Base-by-base conservation (phyloP, 2,113 vertebrate genomes). In the Campylorhamphus procurvoides region DNA sequence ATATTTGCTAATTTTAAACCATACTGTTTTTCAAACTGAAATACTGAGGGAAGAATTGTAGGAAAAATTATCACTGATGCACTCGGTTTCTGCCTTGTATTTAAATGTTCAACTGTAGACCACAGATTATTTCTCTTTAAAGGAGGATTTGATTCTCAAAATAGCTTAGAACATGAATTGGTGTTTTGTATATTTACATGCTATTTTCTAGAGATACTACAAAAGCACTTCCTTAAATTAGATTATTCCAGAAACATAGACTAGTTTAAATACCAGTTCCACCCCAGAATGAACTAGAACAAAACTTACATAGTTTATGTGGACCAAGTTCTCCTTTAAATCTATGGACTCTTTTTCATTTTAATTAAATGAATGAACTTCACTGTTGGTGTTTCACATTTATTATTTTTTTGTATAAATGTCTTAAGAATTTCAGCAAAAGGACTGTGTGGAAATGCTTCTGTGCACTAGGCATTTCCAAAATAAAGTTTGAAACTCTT, bases 1-100 rank as follows among this genome's bases (percentile, higher is more conserved):
- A 96, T 97, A 97, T 97, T 97, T 97, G 88, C 94, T 95, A 91
- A 96, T 97, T 96, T 96, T 96, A 95, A 96, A 92, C 60, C 58
- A 87, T 74, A 75, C 91, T 94, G 87, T 72, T 97, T 96, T 97
- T 94, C 96, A 94, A 71, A 92, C 79, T 74, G 85, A 93, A 85
- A 78, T 87, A 63, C 58, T 16, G 75, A 85, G 64, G 87, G 78
- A 74, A 88, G 60, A 93, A 87, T 69, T 83, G 52, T 88, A 93
- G 56, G 78, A 78, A 90, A 94, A 96, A 84, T 11, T 55, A 84
- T 78, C 87, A 97, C 86, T 71, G 77, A 94, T 53, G 53, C 95
- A 96, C 87, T 91, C 84, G 89, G 85, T 92, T 94, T 93, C 77
- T 94, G 59, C 80, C 66, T 93, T 93, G 94, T 95, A 95, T 94